Evolutionary conservation across 2,797 vertebrate species (phyloP).

Genomic region (Neosalanx taihuensis): DNA sequence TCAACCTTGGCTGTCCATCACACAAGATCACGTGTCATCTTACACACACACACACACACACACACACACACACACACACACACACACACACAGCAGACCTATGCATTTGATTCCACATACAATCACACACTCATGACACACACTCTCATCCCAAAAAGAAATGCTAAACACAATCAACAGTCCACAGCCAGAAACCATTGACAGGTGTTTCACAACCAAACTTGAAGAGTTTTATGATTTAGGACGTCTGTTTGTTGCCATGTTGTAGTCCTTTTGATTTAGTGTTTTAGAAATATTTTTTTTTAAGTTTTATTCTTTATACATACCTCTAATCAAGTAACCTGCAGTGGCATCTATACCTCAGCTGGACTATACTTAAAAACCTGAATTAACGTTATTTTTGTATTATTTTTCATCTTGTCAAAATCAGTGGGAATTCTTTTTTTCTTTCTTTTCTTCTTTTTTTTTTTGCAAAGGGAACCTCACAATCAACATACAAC

Average conservation of each 20-base stretch:
- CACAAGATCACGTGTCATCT: slow-evolving; percentile 36
- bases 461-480: slow-evolving; percentile 26
- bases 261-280: slow-evolving; percentile 66
- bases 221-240: slow-evolving; percentile 76
- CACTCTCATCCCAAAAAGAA: slow-evolving; percentile 35
- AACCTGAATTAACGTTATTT: slow-evolving; percentile 74
- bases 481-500: slow-evolving; percentile 35
- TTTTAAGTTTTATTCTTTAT: slow-evolving; percentile 61
- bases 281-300: slow-evolving; percentile 65
- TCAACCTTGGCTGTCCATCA: slow-evolving; percentile 68
- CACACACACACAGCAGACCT: background rate
- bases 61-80: slow-evolving; percentile 10
- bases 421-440: slow-evolving; percentile 65
- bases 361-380: slow-evolving; percentile 72
- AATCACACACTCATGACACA: background rate
- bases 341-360: slow-evolving; percentile 74
- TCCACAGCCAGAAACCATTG: slow-evolving; percentile 74
- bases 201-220: slow-evolving; percentile 74
- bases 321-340: slow-evolving; percentile 76
- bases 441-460: too few species aligned
- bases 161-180: slow-evolving; percentile 75
- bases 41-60: slow-evolving; percentile 34
- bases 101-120: background rate
- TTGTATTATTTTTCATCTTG: slow-evolving; percentile 67
- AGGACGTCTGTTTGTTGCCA: slow-evolving; percentile 70